These are phyloP conservation scores for Corythucha ciliata DNA, from an alignment of 2,888 invertebrate genomes.

Conservation along the genomic window DNA sequence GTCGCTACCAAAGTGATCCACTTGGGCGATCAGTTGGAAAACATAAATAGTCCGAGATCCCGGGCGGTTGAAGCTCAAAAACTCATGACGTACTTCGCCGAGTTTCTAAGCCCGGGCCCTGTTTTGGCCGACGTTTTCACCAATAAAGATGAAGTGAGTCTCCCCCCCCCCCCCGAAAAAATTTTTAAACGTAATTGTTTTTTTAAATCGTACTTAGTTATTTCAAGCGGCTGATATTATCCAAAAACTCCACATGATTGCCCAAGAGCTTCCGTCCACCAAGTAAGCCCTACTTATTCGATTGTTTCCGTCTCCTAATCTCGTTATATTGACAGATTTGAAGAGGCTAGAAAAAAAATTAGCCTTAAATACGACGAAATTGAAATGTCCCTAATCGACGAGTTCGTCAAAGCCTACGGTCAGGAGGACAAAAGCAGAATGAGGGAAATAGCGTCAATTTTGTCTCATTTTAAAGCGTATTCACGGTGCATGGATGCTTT, in stretches of 20 bases:
- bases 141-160: conserved; percentile 62
- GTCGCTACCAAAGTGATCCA: conserved; percentile 97
- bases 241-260: conserved; percentile 88
- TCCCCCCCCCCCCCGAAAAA: conserved; percentile 27
- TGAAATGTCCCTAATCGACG: conserved; percentile 81
- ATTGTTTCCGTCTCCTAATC: not conserved
- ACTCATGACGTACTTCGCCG: conserved; percentile 81
- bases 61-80: conserved; percentile 91
- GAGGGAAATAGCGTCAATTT: conserved; percentile 83
- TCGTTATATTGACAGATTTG: conserved; percentile 49
- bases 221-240: conserved; percentile 95
- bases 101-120: conserved; percentile 79
- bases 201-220: no score
- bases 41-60: conserved; percentile 87
- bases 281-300: conserved; percentile 46
- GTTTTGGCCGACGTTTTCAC: conserved; percentile 77
- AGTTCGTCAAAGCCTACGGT: conserved; percentile 83
- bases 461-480: conserved; percentile 94
- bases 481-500: conserved; percentile 93
- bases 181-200: conserved; percentile 31
- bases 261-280: conserved; percentile 84
- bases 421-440: conserved; percentile 76
- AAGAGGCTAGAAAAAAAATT: conserved; percentile 74
- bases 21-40: conserved; percentile 96
- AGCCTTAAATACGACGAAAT: conserved; percentile 82